A percentile compares a stretch with the other conserved stretches of the same genome.
phyloP scores from a whole-genome alignment of 2,888 invertebrate species.

The Euphydryas editha region DNA sequence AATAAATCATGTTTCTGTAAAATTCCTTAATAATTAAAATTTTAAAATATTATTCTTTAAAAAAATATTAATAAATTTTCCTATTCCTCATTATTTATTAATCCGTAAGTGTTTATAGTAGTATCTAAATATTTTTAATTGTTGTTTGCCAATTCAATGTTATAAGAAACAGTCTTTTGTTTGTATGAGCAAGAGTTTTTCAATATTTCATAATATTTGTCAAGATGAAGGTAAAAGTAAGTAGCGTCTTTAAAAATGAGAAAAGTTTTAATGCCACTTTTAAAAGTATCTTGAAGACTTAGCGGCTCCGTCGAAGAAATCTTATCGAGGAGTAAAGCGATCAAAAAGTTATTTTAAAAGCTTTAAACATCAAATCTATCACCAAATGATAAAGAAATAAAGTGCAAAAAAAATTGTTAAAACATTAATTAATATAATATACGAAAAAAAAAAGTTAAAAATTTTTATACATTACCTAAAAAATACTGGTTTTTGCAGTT shows the following conservation, averaged over 20 bases:
- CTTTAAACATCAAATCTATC: slow-evolving; percentile 21
- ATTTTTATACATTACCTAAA: slow-evolving; percentile 57
- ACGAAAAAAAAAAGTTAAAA: neutral
- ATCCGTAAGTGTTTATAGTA: too few species aligned
- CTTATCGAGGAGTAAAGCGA: slow-evolving; percentile 36
- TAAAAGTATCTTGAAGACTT: slow-evolving; percentile 23
- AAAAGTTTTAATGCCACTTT: slow-evolving; percentile 48
- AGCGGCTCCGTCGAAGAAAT: slow-evolving; percentile 22
- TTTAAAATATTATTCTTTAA: too few species aligned
- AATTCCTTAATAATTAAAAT: too few species aligned
- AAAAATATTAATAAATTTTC: too few species aligned
- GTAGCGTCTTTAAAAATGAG: slow-evolving; percentile 43
- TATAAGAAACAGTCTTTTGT: neutral
- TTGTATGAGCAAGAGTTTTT: neutral
- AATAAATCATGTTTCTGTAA: too few species aligned
- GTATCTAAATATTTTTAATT: too few species aligned
- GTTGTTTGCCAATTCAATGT: neutral
- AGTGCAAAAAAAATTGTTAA: too few species aligned
- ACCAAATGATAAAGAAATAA: slow-evolving; percentile 25
- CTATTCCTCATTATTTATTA: too few species aligned
- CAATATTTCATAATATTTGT: neutral
- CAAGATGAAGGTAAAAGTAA: neutral
- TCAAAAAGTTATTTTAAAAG: slow-evolving; percentile 21
- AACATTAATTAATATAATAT: neutral
- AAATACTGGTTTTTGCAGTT: slow-evolving; percentile 15